Conservation (phyloP, 2,797 vertebrate genomes). For the Momotus momota region DNA sequence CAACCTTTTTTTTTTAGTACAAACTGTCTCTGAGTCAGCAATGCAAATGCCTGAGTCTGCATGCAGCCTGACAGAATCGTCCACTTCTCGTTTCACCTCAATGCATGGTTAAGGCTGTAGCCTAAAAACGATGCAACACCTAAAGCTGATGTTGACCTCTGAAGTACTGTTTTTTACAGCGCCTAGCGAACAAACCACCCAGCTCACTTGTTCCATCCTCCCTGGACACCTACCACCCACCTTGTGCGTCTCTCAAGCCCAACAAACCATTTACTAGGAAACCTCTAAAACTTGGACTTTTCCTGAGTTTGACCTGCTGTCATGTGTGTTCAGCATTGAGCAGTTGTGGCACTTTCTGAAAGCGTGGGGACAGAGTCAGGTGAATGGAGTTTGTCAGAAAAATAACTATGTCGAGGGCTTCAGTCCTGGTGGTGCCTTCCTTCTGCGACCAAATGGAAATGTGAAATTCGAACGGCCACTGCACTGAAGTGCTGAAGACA, state of each 20-base stretch:
- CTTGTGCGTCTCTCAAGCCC: background rate
- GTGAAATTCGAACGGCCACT: background rate
- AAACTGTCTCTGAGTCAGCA: background rate
- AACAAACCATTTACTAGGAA: background rate
- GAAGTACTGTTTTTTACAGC: background rate
- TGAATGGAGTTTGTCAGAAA: background rate
- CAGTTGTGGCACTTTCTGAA: background rate
- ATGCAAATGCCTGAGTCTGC: background rate
- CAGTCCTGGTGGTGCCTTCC: background rate
- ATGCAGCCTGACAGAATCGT: background rate
- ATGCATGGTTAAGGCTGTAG: background rate
- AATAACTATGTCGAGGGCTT: background rate
- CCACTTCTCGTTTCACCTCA: background rate
- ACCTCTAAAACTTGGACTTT: background rate
- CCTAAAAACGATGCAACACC: background rate
- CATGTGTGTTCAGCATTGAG: rapidly evolving
- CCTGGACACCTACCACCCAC: background rate
- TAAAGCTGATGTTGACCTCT: background rate
- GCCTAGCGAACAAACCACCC: background rate
- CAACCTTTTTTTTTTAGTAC: background rate
- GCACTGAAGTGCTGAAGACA: slow-evolving; percentile 26
- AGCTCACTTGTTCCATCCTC: background rate
- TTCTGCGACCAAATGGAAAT: background rate
- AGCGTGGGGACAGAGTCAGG: background rate
- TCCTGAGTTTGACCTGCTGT: background rate